phyloP scores from a whole-genome alignment of 2,888 invertebrate species.

The Cerceris rybyensis region DNA sequence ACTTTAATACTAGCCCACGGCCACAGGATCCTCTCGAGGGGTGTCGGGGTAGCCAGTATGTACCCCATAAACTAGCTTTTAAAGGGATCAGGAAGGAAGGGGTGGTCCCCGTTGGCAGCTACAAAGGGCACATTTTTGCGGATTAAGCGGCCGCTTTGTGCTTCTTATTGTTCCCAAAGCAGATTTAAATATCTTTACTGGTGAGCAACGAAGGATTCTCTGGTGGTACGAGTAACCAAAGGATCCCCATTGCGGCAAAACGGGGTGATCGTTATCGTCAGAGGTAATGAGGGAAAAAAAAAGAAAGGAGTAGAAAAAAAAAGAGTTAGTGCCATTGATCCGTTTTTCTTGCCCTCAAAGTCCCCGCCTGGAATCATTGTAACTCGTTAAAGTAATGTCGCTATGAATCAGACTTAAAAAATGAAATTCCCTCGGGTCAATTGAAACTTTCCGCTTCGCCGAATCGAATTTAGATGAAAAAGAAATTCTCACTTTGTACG shows the following conservation, averaged over 20 bases:
- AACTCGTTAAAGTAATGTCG: too few species aligned
- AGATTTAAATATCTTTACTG: slow-evolving; percentile 51
- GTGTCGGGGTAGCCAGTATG: slow-evolving; percentile 38
- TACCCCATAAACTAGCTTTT: slow-evolving; percentile 73
- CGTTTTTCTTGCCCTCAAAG: background rate
- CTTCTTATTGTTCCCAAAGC: slow-evolving; percentile 59
- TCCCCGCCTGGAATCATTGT: too few species aligned
- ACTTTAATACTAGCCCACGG: slow-evolving; percentile 55
- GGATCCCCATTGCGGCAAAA: slow-evolving; percentile 31
- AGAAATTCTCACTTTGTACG: too few species aligned
- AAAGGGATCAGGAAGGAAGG: slow-evolving; percentile 68
- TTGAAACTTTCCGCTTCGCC: too few species aligned
- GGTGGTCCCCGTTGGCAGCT: background rate
- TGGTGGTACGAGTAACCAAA: slow-evolving; percentile 5
- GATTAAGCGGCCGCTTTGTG: slow-evolving; percentile 69
- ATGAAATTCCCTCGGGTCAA: too few species aligned
- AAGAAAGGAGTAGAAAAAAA: background rate
- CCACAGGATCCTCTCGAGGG: slow-evolving; percentile 54
- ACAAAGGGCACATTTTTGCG: slow-evolving; percentile 73
- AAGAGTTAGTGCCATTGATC: background rate
- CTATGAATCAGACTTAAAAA: too few species aligned
- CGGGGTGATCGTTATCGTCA: slow-evolving; percentile 50
- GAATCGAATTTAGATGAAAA: too few species aligned
- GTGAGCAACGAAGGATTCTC: slow-evolving; percentile 19
- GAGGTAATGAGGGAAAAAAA: slow-evolving; percentile 43